Evolutionary conservation across 2,888 invertebrate species (phyloP).

Genomic region (Drosophila mimica): DNA sequence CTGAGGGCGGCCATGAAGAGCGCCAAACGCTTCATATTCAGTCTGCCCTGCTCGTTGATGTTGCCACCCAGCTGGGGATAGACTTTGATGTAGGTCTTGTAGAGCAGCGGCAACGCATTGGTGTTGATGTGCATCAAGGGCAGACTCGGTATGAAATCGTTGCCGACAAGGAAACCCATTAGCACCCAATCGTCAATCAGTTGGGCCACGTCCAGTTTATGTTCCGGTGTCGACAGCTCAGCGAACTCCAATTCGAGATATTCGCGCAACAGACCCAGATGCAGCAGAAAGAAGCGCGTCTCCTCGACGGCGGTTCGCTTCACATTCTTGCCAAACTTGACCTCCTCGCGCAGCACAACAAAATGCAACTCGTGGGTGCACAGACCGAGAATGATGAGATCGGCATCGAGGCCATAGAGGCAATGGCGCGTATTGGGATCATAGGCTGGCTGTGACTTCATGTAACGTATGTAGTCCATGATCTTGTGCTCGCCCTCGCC

Average conservation of each 20-base stretch:
- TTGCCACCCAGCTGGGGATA: slow-evolving; percentile 96
- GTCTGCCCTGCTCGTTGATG: slow-evolving; percentile 94
- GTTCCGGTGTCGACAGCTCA: slow-evolving; percentile 87
- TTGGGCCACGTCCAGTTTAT: slow-evolving; percentile 94
- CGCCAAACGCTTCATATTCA: slow-evolving; percentile 94
- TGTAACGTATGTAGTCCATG: slow-evolving; percentile 98
- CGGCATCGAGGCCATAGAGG: slow-evolving; percentile 98
- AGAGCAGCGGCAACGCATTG: slow-evolving; percentile 94
- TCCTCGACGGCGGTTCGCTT: slow-evolving; percentile 92
- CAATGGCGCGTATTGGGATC: slow-evolving; percentile 97
- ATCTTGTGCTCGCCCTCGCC: slow-evolving; percentile 99
- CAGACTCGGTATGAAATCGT: slow-evolving; percentile 98
- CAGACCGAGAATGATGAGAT: slow-evolving; percentile 98
- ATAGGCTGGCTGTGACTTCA: slow-evolving; percentile 93
- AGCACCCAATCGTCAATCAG: slow-evolving; percentile 99
- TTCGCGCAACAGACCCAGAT: slow-evolving; percentile 95
- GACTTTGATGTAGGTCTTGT: slow-evolving; percentile 94
- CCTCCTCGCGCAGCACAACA: slow-evolving; percentile 96
- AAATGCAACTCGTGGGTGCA: slow-evolving; percentile 98
- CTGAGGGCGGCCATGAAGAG: slow-evolving; percentile 92
- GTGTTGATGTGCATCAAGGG: slow-evolving; percentile 97
- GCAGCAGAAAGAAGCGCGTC: slow-evolving; percentile 96
- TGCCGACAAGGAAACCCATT: slow-evolving; percentile 98
- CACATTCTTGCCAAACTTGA: slow-evolving; percentile 90
- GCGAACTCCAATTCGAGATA: slow-evolving; percentile 97